Evolutionary conservation across 1,140 invertebrate genomes (phyloP).

Genomic region (Helicoverpa zea): DNA sequence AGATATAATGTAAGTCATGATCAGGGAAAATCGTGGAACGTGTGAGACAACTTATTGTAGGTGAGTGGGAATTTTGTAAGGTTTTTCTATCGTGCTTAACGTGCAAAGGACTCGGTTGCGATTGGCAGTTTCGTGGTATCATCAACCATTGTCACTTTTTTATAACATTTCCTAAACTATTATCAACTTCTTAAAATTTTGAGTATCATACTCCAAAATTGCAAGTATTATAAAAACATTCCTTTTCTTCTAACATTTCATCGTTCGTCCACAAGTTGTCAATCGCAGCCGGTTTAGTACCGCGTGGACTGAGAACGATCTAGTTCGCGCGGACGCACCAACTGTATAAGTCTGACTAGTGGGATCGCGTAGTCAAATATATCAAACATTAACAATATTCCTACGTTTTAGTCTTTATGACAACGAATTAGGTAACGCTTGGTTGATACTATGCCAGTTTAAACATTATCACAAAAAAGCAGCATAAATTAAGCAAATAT

Average conservation of each 20-base stretch:
- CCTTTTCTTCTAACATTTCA: neutral
- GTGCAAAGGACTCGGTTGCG: neutral
- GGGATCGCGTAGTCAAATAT: constrained; percentile 54
- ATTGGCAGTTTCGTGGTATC: neutral
- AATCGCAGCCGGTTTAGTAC: neutral
- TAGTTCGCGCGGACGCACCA: constrained; percentile 13
- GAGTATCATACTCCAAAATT: neutral
- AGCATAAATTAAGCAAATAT: too few relatives aligned
- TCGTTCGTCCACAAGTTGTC: neutral
- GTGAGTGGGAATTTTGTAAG: constrained; percentile 59
- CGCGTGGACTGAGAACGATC: neutral
- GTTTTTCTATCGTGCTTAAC: constrained; percentile 44
- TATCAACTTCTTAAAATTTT: neutral
- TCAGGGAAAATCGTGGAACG: constrained; percentile 63
- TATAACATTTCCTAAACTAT: too few relatives aligned
- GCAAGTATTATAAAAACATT: constrained; percentile 32
- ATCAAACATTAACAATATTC: constrained; percentile 34
- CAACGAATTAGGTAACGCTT: constrained; percentile 51
- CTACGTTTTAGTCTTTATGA: constrained; percentile 45
- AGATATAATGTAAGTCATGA: constrained; percentile 77
- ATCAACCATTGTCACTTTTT: neutral
- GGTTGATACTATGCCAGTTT: constrained; percentile 54
- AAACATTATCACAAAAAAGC: constrained; percentile 29
- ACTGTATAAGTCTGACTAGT: constrained; percentile 59
- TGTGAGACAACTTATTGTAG: constrained; percentile 29